Base-by-base conservation (phyloP, 23 tunicate species). In the Trididemnum nubilum region DNA sequence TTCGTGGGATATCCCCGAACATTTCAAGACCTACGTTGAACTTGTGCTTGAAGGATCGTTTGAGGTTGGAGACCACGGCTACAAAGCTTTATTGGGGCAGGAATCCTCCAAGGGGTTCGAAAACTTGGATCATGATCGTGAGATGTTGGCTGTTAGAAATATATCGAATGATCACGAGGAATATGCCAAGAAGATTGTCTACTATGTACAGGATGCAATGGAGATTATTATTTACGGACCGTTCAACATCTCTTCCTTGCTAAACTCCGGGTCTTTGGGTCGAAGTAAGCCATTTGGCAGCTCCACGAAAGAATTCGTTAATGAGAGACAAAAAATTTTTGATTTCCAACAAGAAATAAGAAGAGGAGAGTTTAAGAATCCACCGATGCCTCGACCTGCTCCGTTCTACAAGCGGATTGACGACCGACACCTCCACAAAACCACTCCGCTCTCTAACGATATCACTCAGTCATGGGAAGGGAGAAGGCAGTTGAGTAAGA, bases 1-100 rank as follows among this genome's bases (percentile, higher is more conserved):
- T 1, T 91, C 97, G 3, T 91, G 97, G 97, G 97, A 91, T 30
- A 91, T 91, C 61, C 86, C 90, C 57, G 87, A 91, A 81, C 97
- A 91, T 57, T 24, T 40, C 31, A 91, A 91, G 44, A 85, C 87
- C 18, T 91, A 81, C 51, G 97, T 85, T 31, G 97, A 91, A 59
- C 71, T 91, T 26, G 34, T 49, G 1, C 38, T 81, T 0, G 97
- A 91, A 85, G 97, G 97, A 1, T 67, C 97, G 25, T 72, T 86
- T 57, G 35, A 69, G 12, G 87, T 85, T 44, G 82, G 90, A 28
- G 90, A 85, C 37, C 21, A 64, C 4, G 91, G 82, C 2, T 71
- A 79, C 18, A 15, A 36, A 34, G 67, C 79, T 18, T 31, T 78
- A 2, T 0, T 85, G 12, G 67, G 33, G 26, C 26, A 26, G 33